A percentile compares a stretch with the other conserved stretches of the same genome.
These are phyloP conservation scores for Pentalonia nigronervosa DNA, from an alignment of 1,140 invertebrate genomes.

Conservation along the genomic window DNA sequence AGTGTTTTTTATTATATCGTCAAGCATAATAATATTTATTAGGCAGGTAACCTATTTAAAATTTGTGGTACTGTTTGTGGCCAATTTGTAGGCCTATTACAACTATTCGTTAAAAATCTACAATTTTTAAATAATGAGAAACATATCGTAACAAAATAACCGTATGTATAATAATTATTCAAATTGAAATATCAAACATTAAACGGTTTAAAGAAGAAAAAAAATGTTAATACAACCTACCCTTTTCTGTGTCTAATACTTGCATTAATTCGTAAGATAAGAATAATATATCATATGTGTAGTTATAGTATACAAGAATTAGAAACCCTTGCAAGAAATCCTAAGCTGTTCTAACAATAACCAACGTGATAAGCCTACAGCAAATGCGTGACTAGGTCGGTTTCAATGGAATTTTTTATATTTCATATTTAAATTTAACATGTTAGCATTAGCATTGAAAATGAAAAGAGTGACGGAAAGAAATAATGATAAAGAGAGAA, in stretches of 20 bases:
- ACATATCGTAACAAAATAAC: background rate
- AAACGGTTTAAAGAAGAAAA: background rate
- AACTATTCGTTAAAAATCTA: background rate
- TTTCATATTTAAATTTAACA: slow-evolving; percentile 5
- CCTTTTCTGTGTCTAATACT: background rate
- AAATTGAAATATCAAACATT: background rate
- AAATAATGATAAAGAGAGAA: background rate
- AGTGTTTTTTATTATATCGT: too few species aligned
- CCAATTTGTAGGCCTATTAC: too few species aligned
- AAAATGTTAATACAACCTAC: background rate
- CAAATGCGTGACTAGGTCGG: background rate
- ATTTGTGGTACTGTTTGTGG: background rate
- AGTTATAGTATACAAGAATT: background rate
- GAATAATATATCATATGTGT: background rate
- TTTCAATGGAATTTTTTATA: background rate
- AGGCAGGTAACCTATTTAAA: background rate
- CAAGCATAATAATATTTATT: too few species aligned
- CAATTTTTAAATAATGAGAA: background rate
- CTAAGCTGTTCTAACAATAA: slow-evolving; percentile 27
- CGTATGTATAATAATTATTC: background rate
- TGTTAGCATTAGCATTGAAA: background rate
- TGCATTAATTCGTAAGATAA: background rate
- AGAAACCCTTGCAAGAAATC: background rate
- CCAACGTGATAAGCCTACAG: background rate
- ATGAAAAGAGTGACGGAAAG: background rate